Evolutionary conservation across 2,888 invertebrate genomes (phyloP), one percentile per base, ranked within the genome.

Genomic region (Cacoxenus indagator): DNA sequence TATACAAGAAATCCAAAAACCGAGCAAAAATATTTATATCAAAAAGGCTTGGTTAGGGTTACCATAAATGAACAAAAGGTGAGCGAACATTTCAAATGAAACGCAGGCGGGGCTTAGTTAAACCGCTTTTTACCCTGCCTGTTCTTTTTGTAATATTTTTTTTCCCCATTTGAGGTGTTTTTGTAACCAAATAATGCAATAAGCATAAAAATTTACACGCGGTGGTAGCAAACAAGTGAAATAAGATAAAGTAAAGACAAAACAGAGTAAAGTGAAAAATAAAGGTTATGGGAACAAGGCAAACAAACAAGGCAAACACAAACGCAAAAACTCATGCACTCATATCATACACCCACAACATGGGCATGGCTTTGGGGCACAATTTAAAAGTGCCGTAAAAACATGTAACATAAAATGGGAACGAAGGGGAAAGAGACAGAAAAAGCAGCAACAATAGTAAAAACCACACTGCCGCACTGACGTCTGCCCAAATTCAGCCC

Each of bases 281-380:
- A 54, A 64, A 72, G 66, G 68, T 70, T 73, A 70, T 70, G 72
- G 75, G 57, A 68, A 62, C 69, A 69, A 59, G 6, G n/a, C 64
- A 64, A 31, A 45, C 62, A 45, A 19, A 51, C 64, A 68, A n/a
- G n/a, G n/a, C 61, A 54, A 43, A 24, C 59, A 65, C 17, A 68
- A 6, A 43, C 19, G 54, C 57, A 46, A 24, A 14, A 45, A 29
- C 64, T 64, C 26, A 26, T 14, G 46, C 48, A 55, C 51, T 64
- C 45, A 26, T 61, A 65, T 27, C 37, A 70, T 29, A 70, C 61
- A 67, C 55, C 29, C 5, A 31, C 48, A 64, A n/a, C 17, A 2
- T 19, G 9, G 17, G 51, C 26, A 27, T 55, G 27, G 24, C 61
- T 45, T 22, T 4, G 9, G 45, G 61, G 61, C 61, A 62, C 37